These are phyloP conservation scores for Centropus unirufus DNA, from an alignment of 2,113 vertebrate genomes.

Conservation along the genomic window DNA sequence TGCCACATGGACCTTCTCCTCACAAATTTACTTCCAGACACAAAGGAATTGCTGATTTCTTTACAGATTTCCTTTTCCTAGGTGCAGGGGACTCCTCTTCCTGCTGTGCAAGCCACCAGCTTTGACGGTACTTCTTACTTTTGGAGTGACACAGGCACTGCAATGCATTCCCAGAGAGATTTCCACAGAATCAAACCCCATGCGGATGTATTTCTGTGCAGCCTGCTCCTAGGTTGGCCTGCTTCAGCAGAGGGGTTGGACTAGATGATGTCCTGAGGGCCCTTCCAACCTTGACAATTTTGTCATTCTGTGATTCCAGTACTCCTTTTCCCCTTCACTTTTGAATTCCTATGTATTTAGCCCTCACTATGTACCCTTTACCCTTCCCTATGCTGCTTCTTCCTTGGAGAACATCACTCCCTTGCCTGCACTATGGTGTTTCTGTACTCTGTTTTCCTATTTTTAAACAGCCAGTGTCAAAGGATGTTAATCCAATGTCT, in stretches of 20 bases:
- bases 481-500: not conserved
- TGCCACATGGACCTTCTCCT: not conserved
- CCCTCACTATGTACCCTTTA: not conserved
- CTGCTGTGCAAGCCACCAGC: not conserved
- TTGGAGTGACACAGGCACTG: too few relatives aligned
- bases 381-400: not conserved
- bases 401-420: not conserved
- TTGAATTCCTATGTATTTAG: not conserved
- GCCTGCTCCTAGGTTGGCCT: too few relatives aligned
- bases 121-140: not conserved
- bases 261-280: too few relatives aligned
- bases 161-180: too few relatives aligned
- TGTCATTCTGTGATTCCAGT: too few relatives aligned
- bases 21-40: not conserved
- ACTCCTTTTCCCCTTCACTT: not conserved
- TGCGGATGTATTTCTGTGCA: too few relatives aligned
- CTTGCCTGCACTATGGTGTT: not conserved
- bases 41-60: not conserved
- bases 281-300: too few relatives aligned
- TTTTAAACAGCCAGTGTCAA: not conserved
- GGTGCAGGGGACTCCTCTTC: fast-evolving
- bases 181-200: too few relatives aligned
- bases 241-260: too few relatives aligned
- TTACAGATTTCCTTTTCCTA: not conserved
- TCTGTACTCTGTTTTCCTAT: not conserved